These are phyloP conservation scores for Cercopithecus mona DNA, from an alignment of 2,113 vertebrate genomes.

Conservation along the genomic window DNA sequence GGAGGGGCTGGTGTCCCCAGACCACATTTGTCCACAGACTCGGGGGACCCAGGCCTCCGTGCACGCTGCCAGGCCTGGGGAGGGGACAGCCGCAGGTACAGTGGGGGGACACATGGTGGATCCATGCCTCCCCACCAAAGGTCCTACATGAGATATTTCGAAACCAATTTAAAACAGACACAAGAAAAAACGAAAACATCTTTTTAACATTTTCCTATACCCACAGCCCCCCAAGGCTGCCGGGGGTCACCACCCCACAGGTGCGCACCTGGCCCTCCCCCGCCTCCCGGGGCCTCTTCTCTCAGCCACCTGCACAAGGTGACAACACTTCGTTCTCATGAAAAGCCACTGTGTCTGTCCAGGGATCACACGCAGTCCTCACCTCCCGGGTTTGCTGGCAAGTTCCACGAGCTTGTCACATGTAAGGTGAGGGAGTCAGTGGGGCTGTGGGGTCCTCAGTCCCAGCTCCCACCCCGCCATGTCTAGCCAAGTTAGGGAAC, in stretches of 20 bases:
- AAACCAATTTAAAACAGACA: neutral
- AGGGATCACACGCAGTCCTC: neutral
- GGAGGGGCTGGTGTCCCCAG: too few relatives aligned
- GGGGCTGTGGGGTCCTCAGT: too few relatives aligned
- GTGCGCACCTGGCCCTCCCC: too few relatives aligned
- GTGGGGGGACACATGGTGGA: too few relatives aligned
- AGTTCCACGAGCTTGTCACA: neutral
- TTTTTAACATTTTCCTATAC: neutral
- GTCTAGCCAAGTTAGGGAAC: too few relatives aligned
- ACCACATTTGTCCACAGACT: too few relatives aligned
- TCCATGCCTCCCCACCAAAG: too few relatives aligned
- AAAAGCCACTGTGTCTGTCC: neutral
- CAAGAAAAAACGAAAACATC: neutral
- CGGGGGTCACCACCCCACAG: too few relatives aligned
- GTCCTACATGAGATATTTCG: neutral
- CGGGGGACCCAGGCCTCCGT: too few relatives aligned
- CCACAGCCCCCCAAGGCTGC: neutral
- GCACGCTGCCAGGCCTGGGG: too few relatives aligned
- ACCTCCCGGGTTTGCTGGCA: neutral
- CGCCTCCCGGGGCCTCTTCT: neutral
- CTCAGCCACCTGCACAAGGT: neutral
- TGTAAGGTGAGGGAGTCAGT: neutral
- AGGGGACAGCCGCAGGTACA: too few relatives aligned
- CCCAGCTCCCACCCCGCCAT: too few relatives aligned
- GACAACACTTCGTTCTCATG: neutral